Evolutionary conservation across 2,797 vertebrate genomes (phyloP).

Genomic region (Leptodactylus fallax): DNA sequence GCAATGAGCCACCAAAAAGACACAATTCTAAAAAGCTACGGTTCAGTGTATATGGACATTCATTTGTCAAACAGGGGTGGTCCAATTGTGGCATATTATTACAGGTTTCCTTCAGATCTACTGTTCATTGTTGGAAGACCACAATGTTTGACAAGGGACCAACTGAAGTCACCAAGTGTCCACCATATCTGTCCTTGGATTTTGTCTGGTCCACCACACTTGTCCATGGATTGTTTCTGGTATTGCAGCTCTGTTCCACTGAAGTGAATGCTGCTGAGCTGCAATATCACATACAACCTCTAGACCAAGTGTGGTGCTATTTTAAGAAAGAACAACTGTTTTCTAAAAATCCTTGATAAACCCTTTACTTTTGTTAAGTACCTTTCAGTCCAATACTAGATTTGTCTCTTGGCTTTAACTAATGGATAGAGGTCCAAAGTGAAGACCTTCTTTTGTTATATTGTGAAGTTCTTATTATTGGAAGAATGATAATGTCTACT

Average conservation of each 20-base stretch:
- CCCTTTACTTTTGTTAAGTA: too few species aligned
- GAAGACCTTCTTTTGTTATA: not conserved
- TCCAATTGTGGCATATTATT: not conserved
- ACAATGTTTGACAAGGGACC: too few species aligned
- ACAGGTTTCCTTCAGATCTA: not conserved
- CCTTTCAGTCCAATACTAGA: too few species aligned
- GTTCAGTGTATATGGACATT: not conserved
- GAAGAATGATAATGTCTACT: not conserved
- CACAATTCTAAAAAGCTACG: not conserved
- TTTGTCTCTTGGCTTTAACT: not conserved
- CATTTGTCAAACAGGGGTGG: not conserved
- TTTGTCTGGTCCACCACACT: too few species aligned
- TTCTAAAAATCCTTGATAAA: too few species aligned
- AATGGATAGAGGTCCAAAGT: not conserved
- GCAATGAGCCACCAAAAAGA: not conserved
- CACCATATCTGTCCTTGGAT: not conserved
- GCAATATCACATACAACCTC: too few species aligned
- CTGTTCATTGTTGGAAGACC: not conserved
- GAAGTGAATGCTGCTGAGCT: too few species aligned
- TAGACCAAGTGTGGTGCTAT: too few species aligned
- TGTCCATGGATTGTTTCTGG: too few species aligned
- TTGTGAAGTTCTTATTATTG: not conserved
- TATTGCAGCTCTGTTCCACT: too few species aligned
- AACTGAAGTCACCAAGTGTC: not conserved
- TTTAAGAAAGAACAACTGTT: too few species aligned